Evolutionary conservation across 2,888 invertebrate species (phyloP).

Genomic region (Andrena dorsata): DNA sequence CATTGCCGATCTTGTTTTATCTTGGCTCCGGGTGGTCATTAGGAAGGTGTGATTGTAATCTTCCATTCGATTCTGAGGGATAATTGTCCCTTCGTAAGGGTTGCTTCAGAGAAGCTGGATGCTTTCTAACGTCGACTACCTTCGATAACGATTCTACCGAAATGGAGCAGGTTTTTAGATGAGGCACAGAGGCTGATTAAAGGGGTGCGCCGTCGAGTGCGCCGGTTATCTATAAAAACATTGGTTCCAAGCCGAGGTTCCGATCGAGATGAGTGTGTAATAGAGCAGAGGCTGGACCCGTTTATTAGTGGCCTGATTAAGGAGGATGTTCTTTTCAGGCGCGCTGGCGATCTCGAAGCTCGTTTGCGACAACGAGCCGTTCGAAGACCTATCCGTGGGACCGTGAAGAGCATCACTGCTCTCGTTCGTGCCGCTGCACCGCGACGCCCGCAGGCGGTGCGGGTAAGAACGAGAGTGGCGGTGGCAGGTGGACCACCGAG

Average conservation of each 20-base stretch:
- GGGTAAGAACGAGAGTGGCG: slow-evolving; percentile 47
- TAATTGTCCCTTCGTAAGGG: too few relatives aligned
- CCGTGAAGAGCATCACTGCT: slow-evolving; percentile 68
- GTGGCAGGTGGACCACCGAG: slow-evolving; percentile 56
- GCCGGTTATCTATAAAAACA: background rate
- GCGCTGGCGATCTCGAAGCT: background rate
- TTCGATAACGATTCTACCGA: too few relatives aligned
- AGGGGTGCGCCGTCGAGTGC: background rate
- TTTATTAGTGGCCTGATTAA: background rate
- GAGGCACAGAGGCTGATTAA: too few relatives aligned
- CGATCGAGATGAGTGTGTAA: too few relatives aligned
- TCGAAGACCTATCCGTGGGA: slow-evolving; percentile 49
- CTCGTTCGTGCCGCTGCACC: slow-evolving; percentile 48
- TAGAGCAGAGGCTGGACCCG: too few relatives aligned
- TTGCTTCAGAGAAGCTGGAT: too few relatives aligned
- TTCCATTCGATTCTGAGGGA: background rate
- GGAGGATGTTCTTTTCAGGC: background rate
- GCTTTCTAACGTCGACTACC: too few relatives aligned
- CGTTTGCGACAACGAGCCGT: slow-evolving; percentile 13
- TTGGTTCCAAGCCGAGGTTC: background rate
- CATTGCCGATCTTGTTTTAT: background rate
- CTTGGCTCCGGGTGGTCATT: background rate
- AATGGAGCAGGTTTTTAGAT: too few relatives aligned
- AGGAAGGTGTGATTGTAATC: background rate
- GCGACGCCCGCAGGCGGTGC: slow-evolving; percentile 52